phyloP scores from a whole-genome alignment of 2,797 vertebrate genomes.

The Scyliorhinus canicula region DNA sequence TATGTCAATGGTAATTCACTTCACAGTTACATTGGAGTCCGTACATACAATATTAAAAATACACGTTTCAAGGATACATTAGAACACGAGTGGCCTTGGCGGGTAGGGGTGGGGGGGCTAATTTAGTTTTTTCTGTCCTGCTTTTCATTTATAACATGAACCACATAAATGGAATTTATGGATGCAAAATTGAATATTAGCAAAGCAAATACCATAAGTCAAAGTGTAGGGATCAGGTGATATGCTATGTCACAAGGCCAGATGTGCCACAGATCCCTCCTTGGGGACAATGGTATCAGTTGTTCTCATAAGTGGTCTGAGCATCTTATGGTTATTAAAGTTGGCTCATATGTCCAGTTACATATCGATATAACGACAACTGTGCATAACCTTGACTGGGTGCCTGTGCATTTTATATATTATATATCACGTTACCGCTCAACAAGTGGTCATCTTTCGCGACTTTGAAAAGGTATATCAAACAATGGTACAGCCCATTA shows the following conservation, averaged over 20 bases:
- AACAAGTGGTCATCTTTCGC: background rate
- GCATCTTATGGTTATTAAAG: background rate
- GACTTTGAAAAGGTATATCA: background rate
- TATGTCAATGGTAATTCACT: too few relatives aligned
- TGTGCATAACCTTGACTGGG: background rate
- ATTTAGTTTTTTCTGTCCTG: background rate
- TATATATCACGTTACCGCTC: background rate
- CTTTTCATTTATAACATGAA: background rate
- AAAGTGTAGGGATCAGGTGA: background rate
- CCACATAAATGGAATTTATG: background rate
- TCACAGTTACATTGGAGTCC: too few relatives aligned
- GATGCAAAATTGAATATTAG: background rate
- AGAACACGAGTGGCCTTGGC: background rate
- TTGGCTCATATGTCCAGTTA: background rate
- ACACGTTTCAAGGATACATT: background rate
- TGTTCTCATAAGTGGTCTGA: background rate
- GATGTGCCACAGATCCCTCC: background rate
- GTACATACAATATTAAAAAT: too few relatives aligned
- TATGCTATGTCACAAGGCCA: background rate
- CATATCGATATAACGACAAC: background rate
- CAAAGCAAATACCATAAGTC: background rate
- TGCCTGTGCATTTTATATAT: background rate
- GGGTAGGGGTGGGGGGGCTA: background rate
- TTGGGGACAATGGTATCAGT: background rate
- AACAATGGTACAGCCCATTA: background rate